phyloP scores from a whole-genome alignment of 1,140 invertebrate species.

The Magallana gigas region DNA sequence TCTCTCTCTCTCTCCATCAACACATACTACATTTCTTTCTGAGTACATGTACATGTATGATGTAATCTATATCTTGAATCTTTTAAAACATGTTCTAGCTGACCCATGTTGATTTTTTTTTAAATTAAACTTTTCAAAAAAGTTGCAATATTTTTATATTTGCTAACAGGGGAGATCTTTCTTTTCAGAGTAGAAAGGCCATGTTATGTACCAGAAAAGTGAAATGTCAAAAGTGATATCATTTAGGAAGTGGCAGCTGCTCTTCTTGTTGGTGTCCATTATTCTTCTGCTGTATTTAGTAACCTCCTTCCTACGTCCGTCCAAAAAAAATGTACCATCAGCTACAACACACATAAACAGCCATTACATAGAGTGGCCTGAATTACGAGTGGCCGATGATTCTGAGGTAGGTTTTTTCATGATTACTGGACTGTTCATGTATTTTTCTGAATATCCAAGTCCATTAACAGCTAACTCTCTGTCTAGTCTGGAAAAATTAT shows the following conservation, averaged over 20 bases:
- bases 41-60: too few relatives aligned
- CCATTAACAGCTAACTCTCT: too few relatives aligned
- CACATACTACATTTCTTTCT: too few relatives aligned
- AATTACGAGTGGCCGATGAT: neutral
- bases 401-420: neutral
- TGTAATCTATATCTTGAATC: too few relatives aligned
- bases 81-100: too few relatives aligned
- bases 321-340: neutral
- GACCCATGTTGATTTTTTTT: too few relatives aligned
- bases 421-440: too few relatives aligned
- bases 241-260: constrained; percentile 16
- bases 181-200: neutral
- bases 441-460: too few relatives aligned
- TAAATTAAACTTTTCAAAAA: too few relatives aligned
- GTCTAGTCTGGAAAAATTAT: too few relatives aligned
- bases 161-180: neutral
- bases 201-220: constrained; percentile 2
- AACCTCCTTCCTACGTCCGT: neutral
- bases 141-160: too few relatives aligned
- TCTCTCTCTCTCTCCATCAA: too few relatives aligned
- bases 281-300: neutral
- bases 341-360: neutral
- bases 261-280: neutral
- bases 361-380: neutral
- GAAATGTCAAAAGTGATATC: constrained; percentile 9